phyloP scores from a whole-genome alignment of 2,888 invertebrate species.

The Eilema depressum region DNA sequence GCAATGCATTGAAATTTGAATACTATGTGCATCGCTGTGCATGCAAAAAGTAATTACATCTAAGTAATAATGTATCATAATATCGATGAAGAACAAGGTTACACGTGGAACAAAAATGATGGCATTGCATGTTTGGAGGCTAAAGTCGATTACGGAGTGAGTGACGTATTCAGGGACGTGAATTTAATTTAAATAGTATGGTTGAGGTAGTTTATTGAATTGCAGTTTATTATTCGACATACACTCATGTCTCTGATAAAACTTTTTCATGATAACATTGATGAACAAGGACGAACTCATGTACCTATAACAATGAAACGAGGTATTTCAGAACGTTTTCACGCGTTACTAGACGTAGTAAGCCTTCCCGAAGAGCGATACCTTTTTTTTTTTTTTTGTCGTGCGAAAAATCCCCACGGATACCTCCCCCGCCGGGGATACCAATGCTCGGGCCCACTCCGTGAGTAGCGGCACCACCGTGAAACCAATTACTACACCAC shows the following conservation, averaged over 20 bases:
- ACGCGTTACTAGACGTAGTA: no score
- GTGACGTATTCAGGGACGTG: slow-evolving; percentile 36
- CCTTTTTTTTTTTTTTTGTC: no score
- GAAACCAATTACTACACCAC: no score
- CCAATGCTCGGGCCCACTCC: no score
- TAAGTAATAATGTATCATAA: slow-evolving; percentile 23
- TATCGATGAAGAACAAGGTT: slow-evolving; percentile 69
- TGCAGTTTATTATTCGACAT: neutral
- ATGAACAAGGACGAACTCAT: no score
- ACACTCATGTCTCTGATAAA: neutral
- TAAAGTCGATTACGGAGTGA: slow-evolving; percentile 49
- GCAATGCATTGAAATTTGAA: slow-evolving; percentile 48
- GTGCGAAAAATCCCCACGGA: no score
- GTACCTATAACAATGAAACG: no score
- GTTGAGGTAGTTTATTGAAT: neutral
- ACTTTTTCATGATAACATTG: no score
- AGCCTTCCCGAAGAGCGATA: no score
- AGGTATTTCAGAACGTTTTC: no score
- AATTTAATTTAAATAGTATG: slow-evolving; percentile 4
- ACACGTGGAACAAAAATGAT: slow-evolving; percentile 72
- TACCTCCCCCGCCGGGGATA: no score
- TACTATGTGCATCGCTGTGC: slow-evolving; percentile 37
- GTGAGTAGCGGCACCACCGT: no score
- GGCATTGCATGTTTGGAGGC: slow-evolving; percentile 61
- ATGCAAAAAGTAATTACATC: slow-evolving; percentile 44